Evolutionary conservation across 2,797 vertebrate species (phyloP).

Genomic region (Ispidina lecontei): DNA sequence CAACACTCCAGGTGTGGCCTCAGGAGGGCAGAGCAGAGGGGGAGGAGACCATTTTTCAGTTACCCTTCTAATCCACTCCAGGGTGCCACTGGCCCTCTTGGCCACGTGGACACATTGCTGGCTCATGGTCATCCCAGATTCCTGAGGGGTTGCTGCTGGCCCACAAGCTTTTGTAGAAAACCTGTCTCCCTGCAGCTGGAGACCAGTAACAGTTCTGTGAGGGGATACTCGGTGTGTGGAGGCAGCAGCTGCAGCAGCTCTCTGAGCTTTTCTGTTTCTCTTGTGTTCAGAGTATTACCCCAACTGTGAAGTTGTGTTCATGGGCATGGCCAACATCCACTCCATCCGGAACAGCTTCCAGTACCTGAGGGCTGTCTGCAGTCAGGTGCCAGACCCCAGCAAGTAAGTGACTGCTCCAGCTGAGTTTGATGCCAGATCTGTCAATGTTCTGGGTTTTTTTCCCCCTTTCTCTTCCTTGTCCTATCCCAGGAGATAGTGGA

Average conservation of each 20-base stretch:
- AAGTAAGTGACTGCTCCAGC: conserved; percentile 85
- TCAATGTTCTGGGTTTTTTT: rapidly evolving
- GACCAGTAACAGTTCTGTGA: neutral
- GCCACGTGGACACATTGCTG: too few relatives aligned
- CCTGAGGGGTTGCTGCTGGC: neutral
- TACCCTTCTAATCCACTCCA: too few relatives aligned
- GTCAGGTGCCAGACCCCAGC: conserved; percentile 97
- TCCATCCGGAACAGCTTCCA: conserved; percentile 98
- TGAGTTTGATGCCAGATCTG: neutral
- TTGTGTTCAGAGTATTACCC: conserved; percentile 92
- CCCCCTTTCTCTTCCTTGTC: neutral
- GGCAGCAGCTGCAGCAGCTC: neutral
- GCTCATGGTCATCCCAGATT: too few relatives aligned
- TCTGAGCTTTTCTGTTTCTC: neutral
- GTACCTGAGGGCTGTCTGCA: conserved; percentile 93
- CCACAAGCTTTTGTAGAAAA: neutral
- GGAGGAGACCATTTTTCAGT: too few relatives aligned
- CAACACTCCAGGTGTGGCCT: too few relatives aligned
- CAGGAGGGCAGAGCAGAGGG: too few relatives aligned
- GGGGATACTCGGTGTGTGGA: rapidly evolving
- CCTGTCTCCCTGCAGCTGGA: neutral
- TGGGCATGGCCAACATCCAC: conserved; percentile 99
- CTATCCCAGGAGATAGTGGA: neutral
- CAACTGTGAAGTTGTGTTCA: conserved; percentile 98
- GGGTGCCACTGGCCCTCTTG: too few relatives aligned